Base-by-base conservation (phyloP, 2,797 vertebrate genomes). In the Valencia hispanica region DNA sequence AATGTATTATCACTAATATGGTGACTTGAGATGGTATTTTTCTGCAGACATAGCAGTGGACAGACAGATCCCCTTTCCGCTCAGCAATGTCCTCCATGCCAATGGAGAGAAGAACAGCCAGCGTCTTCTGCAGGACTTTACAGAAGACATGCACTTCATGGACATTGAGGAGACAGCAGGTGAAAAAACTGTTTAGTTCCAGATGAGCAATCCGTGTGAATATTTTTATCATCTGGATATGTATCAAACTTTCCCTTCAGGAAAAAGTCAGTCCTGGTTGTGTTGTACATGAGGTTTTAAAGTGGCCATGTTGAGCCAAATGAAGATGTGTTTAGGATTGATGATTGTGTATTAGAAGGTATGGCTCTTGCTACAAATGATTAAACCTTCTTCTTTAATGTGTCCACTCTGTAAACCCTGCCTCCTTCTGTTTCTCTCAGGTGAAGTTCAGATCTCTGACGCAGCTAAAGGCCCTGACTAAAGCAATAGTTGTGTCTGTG, bases 91-190 rank as follows among this genome's bases (percentile, higher is more conserved):
- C 86, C 96, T 96, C 89, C 97, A 97, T 87, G 92, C 96, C 86
- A 98, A 99, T 71, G 95, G 96, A 65, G 97, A 99, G 91, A 97
- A 96, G 93, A 99, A 98, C 72, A 97, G 97, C 77, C 98, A 95
- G 88, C 94, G 97, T 61, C 93, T 95, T 48, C 87, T 98, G 81
- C 95, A 97, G 75, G 97, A 98, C 93, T 96, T 97, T 87, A 94
- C 88, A 79, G 98, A 99, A 88, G 98, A 99, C 94, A 96, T 97
- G 88, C 98, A 99, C 87, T 97, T 97, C 90, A 99, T 99, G 97
- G 98, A 99, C 93, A 95, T 99, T 57, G 98, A 99, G 78, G 97
- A 99, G 80, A 94, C 96, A 36, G 95, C 97, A 82, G 97, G 98
- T 99, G 50, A 77, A 70, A 1, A 72, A 25, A 25, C 68, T 4